These are phyloP conservation scores for Heterodera filipjevi DNA, from an alignment of 2,888 invertebrate species.

Conservation along the genomic window DNA sequence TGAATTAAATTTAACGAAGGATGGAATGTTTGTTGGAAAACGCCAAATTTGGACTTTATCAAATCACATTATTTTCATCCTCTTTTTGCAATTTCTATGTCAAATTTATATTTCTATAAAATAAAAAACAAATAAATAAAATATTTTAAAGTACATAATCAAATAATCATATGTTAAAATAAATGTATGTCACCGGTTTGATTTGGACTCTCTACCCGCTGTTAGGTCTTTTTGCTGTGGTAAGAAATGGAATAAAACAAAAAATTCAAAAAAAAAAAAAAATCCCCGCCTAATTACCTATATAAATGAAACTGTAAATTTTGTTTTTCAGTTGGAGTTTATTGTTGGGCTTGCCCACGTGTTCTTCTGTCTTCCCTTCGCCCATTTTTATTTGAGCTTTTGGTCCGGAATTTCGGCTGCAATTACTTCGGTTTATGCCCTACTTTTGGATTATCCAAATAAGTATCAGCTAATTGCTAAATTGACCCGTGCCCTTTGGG, in stretches of 20 bases:
- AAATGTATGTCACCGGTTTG: conserved; percentile 50
- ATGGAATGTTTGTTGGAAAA: too few species aligned
- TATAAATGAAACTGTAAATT: too few species aligned
- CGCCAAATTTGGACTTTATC: too few species aligned
- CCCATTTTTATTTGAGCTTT: conserved; percentile 52
- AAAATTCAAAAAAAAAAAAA: neutral
- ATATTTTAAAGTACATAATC: too few species aligned
- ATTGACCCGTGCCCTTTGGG: neutral
- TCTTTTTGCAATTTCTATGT: too few species aligned
- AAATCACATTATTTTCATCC: too few species aligned
- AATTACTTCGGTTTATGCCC: conserved; percentile 56
- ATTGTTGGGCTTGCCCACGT: conserved; percentile 51
- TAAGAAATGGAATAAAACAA: conserved; percentile 35
- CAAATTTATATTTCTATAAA: too few species aligned
- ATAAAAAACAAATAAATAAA: too few species aligned
- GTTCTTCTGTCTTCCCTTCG: conserved; percentile 59
- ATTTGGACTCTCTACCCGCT: conserved; percentile 59
- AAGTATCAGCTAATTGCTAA: conserved; percentile 22
- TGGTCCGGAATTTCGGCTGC: conserved; percentile 51
- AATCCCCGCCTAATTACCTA: too few species aligned
- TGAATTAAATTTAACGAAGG: too few species aligned
- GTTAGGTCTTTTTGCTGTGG: conserved; percentile 55
- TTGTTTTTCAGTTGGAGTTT: conserved; percentile 54
- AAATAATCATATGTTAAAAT: neutral
- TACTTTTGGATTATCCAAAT: conserved; percentile 45